These are phyloP conservation scores for Polietes domitor DNA, from an alignment of 2,888 invertebrate species.

Conservation along the genomic window DNA sequence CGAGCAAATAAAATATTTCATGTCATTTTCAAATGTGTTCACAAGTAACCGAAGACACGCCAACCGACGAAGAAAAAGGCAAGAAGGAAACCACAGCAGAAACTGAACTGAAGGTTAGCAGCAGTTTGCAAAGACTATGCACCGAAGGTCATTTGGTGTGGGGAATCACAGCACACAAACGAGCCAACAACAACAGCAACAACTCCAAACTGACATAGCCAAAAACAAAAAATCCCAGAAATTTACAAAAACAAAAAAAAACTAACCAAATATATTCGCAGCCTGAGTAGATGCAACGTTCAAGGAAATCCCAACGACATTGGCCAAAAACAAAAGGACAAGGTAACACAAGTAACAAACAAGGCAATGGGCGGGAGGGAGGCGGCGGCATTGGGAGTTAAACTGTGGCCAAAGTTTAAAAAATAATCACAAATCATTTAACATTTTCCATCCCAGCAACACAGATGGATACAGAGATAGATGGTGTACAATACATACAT, in stretches of 20 bases:
- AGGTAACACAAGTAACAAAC: constrained; percentile 1
- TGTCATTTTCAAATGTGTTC: constrained; percentile 1
- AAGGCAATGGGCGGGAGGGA: not conserved
- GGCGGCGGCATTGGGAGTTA: not conserved
- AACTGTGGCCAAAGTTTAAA: not conserved
- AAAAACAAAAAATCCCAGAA: not conserved
- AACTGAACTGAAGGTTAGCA: constrained; percentile 2
- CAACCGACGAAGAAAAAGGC: not conserved
- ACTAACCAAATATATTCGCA: not conserved
- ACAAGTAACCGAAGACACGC: constrained; percentile 4
- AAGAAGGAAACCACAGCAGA: not conserved
- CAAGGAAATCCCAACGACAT: constrained; percentile 7
- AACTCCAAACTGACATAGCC: not conserved
- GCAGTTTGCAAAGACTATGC: not conserved
- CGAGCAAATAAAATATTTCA: constrained; percentile 16
- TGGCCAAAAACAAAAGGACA: constrained; percentile 12
- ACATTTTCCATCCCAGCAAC: not conserved
- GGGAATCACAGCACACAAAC: not conserved
- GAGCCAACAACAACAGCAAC: not conserved
- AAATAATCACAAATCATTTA: constrained; percentile 1
- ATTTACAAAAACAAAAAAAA: not conserved
- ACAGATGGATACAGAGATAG: not conserved
- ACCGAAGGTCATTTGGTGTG: constrained; percentile 1
- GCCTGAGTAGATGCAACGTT: not conserved
- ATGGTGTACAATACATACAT: not conserved